phyloP scores from a whole-genome alignment of 2,888 invertebrate species.

The Netelia melanura region DNA sequence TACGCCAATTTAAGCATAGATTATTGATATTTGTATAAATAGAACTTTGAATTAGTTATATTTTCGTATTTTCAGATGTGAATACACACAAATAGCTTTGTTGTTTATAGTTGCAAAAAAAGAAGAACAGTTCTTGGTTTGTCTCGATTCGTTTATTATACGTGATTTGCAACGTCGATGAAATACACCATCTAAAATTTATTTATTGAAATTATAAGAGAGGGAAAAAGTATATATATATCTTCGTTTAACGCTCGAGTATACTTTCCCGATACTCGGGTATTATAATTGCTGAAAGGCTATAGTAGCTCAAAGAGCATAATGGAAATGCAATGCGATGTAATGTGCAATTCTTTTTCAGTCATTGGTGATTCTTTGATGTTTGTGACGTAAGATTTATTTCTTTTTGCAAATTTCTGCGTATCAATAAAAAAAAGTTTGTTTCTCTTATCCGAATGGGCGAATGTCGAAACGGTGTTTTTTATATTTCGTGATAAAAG shows the following conservation, averaged over 20 bases:
- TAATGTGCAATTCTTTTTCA: slow-evolving; percentile 54
- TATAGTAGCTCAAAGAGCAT: slow-evolving; percentile 24
- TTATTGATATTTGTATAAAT: slow-evolving; percentile 70
- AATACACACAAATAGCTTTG: slow-evolving; percentile 60
- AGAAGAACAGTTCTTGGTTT: slow-evolving; percentile 15
- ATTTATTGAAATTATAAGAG: slow-evolving; percentile 44
- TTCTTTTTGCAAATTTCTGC: slow-evolving; percentile 47
- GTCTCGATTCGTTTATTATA: slow-evolving; percentile 29
- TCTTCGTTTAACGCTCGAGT: slow-evolving; percentile 24
- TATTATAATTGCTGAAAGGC: slow-evolving; percentile 29
- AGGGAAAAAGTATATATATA: slow-evolving; percentile 7
- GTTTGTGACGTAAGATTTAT: slow-evolving; percentile 54
- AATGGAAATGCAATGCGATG: slow-evolving; percentile 53
- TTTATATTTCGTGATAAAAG: slow-evolving; percentile 16
- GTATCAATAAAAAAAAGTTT: slow-evolving; percentile 57
- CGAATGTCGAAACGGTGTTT: neutral
- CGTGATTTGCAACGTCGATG: slow-evolving; percentile 24
- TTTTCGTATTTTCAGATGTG: slow-evolving; percentile 70
- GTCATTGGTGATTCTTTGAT: slow-evolving; percentile 34
- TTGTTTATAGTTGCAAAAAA: slow-evolving; percentile 32
- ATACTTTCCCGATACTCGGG: slow-evolving; percentile 25
- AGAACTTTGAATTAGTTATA: slow-evolving; percentile 69
- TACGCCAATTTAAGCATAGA: slow-evolving; percentile 65
- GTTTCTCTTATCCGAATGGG: slow-evolving; percentile 37
- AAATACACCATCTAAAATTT: slow-evolving; percentile 47